Base-by-base conservation (phyloP, 2,113 vertebrate species). In the Rhinichthys klamathensis region DNA sequence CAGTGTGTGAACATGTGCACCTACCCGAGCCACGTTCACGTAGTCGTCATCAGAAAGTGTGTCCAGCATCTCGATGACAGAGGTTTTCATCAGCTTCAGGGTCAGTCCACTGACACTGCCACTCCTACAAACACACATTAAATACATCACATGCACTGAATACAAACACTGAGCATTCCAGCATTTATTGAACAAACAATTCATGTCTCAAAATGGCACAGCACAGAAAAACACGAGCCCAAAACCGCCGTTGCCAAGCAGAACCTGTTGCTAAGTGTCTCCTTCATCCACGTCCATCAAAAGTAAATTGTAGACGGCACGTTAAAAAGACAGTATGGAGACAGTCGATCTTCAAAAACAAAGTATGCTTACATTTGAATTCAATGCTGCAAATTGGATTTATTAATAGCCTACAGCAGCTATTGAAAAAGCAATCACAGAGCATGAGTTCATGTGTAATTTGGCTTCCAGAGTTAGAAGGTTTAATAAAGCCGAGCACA, bases 41-140 rank as follows among this genome's bases (percentile, higher is more conserved):
- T 96, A 97, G 92, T 97, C 96, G 0, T 97, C 96, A 1, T 97
- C 96, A 0, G 96, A 96, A 15, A 97, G 94, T 0, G 96, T 97
- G 92, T 97, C 96, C 89, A 97, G 90, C 96, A 97, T 97, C 91
- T 97, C 96, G 3, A 93, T 94, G 85, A 97, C 96, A 0, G 96
- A 97, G 0, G 96, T 96, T 93, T 97, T 97, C 96, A 97, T 97
- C 82, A 97, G 93, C 89, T 96, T 97, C 90, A 97, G 94, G 9
- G 96, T 97, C 82, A 97, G 92, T 76, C 96, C 98, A 0, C 98
- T 99, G 77, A 97, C 96, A 0, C 96, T 97, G 89, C 96, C 96
- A 0, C 96, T 97, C 91, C 96, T 97, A 81, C 30, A 89, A 89
- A 61, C 58, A 77, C 49, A 84, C 61, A 78, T 61, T 8, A 44